Conservation (phyloP, 1,140 invertebrate species). For the Akabosia matsudoensis region DNA sequence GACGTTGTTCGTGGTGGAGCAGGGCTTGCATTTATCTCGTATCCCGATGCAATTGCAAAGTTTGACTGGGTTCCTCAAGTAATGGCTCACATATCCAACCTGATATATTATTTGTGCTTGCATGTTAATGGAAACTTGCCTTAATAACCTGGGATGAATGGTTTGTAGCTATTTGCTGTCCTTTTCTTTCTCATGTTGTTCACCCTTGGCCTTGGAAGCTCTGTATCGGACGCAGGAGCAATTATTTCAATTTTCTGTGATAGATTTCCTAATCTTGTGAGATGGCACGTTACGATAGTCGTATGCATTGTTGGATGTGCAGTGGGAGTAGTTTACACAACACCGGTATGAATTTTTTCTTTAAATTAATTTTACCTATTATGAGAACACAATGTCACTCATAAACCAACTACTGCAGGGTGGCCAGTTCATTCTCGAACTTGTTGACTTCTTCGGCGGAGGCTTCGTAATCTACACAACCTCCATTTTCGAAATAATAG, state of each 20-base stretch:
- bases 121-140: not conserved
- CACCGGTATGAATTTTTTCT: slow-evolving; percentile 54
- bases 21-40: slow-evolving; percentile 79
- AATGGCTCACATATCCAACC: slow-evolving; percentile 1
- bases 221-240: slow-evolving; percentile 51
- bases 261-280: slow-evolving; percentile 63
- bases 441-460: slow-evolving; percentile 79
- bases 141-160: no score
- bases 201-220: slow-evolving; percentile 60
- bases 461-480: slow-evolving; percentile 72
- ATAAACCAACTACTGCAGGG: slow-evolving; percentile 63
- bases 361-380: no score
- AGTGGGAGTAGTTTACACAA: slow-evolving; percentile 69
- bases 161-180: slow-evolving; percentile 73
- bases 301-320: slow-evolving; percentile 55
- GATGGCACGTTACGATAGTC: slow-evolving; percentile 59
- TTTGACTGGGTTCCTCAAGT: slow-evolving; percentile 73
- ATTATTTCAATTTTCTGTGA: slow-evolving; percentile 66
- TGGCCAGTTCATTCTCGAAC: slow-evolving; percentile 75
- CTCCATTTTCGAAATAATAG: slow-evolving; percentile 66
- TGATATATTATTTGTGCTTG: not conserved
- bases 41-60: slow-evolving; percentile 84
- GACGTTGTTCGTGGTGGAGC: slow-evolving; percentile 66
- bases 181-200: slow-evolving; percentile 86
- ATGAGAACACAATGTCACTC: no score